Evolutionary conservation across 53 echinoderm and acorn worm species (phyloP), one percentile per base, ranked within the genome.

Genomic region (Zoroaster sp.): DNA sequence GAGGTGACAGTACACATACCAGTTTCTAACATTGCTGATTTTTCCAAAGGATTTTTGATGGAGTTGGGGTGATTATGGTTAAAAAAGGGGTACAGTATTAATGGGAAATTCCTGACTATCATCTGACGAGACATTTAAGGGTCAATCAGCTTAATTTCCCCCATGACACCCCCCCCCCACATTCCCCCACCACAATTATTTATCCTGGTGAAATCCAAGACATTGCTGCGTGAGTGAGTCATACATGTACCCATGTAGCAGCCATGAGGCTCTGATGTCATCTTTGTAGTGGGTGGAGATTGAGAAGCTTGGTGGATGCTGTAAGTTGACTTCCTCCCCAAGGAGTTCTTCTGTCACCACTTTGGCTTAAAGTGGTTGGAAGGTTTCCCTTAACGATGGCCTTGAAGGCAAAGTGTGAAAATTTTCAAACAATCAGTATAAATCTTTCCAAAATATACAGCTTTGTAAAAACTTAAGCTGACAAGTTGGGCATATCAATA

Each of bases 281-380:
- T 30, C 42, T 74, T 25, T 28, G n/a, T 28, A 43, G 42, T 41
- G 76, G 34, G 4, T 45, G 20, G 28, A 47, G 47, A 46, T 76
- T 46, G 47, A 12, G 5, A 47, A 14, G 23, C 1, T 46, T 49
- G 33, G 34, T 76, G 2, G 14, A 36, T 30, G 30, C 53, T 77
- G 51, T 23, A 18, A 77, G 34, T 51, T 20, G 1, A 40, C 38
- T 59, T 63, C 59, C 63, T 59, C n/a, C 35, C 10, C 3, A n/a
- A 46, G 54, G 1, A 59, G 54, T n/a, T n/a, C 15, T 1, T 37
- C 78, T 78, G 78, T 78, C 78, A 63, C 33, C 78, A 54, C 78
- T 55, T 18, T 2, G 3, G 20, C 10, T 54, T 78, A 54, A 78
- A 54, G 78, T 59, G 55, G 59, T 78, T 4, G 63, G 78, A 78